Percentiles rank a stretch among this genome's conserved stretches.
Evolutionary conservation across 1,140 invertebrate species (phyloP).

Genomic region (Bombus vancouverensis): DNA sequence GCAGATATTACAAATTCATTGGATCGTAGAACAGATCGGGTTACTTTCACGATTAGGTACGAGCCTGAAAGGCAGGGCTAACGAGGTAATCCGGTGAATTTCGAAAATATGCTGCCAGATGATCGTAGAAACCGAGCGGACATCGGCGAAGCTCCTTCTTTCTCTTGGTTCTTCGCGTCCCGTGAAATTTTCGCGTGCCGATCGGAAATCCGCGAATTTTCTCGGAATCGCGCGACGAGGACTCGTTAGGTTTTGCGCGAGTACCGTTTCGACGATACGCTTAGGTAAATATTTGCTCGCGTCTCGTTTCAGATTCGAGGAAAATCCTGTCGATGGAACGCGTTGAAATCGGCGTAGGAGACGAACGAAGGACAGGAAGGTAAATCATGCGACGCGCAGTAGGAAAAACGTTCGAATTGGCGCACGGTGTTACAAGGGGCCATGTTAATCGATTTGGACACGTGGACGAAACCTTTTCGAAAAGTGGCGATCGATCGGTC

Average conservation of each 20-base stretch:
- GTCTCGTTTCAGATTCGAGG: no score
- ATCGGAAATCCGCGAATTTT: conserved; percentile 9
- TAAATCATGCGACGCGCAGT: no score
- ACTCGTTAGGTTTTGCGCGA: neutral
- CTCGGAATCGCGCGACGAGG: neutral
- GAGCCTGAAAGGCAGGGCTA: neutral
- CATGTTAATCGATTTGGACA: neutral
- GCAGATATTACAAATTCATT: neutral
- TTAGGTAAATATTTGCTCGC: no score
- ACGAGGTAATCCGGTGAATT: neutral
- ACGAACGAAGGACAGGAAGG: no score
- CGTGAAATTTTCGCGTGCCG: no score
- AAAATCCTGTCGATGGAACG: no score
- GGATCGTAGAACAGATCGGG: neutral
- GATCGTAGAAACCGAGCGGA: no score
- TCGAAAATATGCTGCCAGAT: neutral
- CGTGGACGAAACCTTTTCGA: neutral
- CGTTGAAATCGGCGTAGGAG: no score
- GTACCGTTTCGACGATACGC: neutral
- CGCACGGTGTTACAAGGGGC: no score
- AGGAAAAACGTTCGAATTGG: no score
- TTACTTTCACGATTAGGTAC: conserved; percentile 10
- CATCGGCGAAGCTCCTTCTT: no score
- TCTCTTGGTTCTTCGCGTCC: no score
- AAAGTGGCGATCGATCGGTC: conserved; percentile 12